These are phyloP conservation scores for Druon quercuslanigerum DNA, from an alignment of 1,140 invertebrate genomes.

Conservation along the genomic window DNA sequence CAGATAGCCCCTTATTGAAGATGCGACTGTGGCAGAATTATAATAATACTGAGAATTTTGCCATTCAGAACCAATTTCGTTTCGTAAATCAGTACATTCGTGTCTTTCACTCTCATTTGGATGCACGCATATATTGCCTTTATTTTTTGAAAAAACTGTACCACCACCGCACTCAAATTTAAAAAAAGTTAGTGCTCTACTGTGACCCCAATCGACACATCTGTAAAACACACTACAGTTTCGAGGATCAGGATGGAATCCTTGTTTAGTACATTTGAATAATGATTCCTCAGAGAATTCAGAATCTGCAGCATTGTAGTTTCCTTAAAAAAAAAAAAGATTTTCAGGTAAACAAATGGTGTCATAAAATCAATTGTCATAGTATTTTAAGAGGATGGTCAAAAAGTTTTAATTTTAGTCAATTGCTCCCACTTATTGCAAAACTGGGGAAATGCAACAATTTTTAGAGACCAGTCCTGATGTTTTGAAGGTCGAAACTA, in stretches of 20 bases:
- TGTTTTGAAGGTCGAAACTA: too few relatives aligned
- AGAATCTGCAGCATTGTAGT: constrained; percentile 48
- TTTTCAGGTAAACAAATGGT: too few relatives aligned
- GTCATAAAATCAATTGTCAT: too few relatives aligned
- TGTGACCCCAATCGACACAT: constrained; percentile 75
- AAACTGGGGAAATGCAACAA: too few relatives aligned
- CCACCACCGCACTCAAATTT: constrained; percentile 83
- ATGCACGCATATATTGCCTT: constrained; percentile 81
- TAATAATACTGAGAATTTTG: constrained; percentile 2
- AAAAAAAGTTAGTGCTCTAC: constrained; percentile 69
- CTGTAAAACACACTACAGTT: constrained; percentile 79
- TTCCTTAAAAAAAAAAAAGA: constrained; percentile 49
- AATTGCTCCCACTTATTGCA: too few relatives aligned
- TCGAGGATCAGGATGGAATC: constrained; percentile 77
- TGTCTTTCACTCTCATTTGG: constrained; percentile 78
- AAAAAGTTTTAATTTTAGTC: too few relatives aligned
- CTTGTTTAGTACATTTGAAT: constrained; percentile 77
- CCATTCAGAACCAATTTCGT: constrained; percentile 61
- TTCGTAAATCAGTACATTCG: constrained; percentile 74
- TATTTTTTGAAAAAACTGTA: constrained; percentile 82
- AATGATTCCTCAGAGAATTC: constrained; percentile 37
- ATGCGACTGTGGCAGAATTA: background rate
- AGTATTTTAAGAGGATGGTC: too few relatives aligned
- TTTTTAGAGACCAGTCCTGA: too few relatives aligned
- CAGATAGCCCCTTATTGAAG: background rate